Evolutionary conservation across 2,797 vertebrate genomes (phyloP).

Genomic region (Caiman crocodilus): DNA sequence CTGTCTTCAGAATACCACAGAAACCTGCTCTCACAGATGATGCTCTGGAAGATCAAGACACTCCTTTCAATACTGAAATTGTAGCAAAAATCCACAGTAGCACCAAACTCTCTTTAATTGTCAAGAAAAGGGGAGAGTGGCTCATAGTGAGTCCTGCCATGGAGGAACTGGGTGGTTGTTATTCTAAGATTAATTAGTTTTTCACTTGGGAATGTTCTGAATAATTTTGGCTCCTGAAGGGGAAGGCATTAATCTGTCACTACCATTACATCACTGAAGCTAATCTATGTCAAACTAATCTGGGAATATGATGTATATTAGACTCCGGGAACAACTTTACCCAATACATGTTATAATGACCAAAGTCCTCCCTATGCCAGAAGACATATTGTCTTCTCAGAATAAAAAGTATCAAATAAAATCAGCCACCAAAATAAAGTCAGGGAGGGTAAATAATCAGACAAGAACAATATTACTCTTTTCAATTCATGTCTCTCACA

Average conservation of each 20-base stretch:
- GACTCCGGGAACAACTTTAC: background rate
- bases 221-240: background rate
- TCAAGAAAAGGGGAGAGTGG: background rate
- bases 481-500: constrained; percentile 83
- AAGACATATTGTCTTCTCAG: background rate
- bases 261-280: background rate
- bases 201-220: background rate
- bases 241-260: background rate
- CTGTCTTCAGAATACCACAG: background rate
- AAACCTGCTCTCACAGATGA: constrained; percentile 21
- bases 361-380: background rate
- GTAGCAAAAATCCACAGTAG: background rate
- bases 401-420: constrained; percentile 2
- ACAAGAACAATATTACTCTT: constrained; percentile 45
- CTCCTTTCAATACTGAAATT: background rate
- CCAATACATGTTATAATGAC: background rate
- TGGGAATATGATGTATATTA: background rate
- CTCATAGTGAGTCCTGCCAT: background rate
- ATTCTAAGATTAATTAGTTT: background rate
- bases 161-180: background rate
- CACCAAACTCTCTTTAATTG: background rate
- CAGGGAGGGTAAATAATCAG: constrained; percentile 26
- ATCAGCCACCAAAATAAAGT: background rate
- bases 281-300: background rate
- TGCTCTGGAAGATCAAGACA: background rate